These are phyloP conservation scores for Ceratoteleas bidentatus DNA, from an alignment of 1,140 invertebrate genomes.

Conservation along the genomic window DNA sequence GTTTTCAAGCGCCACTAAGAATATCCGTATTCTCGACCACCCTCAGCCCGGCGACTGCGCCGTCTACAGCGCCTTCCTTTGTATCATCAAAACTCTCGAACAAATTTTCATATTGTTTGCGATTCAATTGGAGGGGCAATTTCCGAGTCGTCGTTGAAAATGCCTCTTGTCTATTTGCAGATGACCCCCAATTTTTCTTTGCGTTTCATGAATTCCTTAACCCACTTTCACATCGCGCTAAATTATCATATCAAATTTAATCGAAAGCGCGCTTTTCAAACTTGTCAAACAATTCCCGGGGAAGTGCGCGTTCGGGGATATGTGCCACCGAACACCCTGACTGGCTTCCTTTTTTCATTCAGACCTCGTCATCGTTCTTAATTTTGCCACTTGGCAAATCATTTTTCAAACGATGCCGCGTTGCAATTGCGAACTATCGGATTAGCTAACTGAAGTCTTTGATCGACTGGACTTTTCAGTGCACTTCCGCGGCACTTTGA, in stretches of 20 bases:
- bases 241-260: slow-evolving; percentile 57
- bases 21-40: slow-evolving; percentile 70
- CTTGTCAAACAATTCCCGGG: slow-evolving; percentile 30
- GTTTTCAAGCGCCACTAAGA: slow-evolving; percentile 76
- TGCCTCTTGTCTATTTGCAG: slow-evolving; percentile 68
- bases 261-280: slow-evolving; percentile 38
- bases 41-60: slow-evolving; percentile 66
- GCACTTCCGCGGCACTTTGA: background rate
- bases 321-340: slow-evolving; percentile 16
- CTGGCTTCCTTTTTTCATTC: slow-evolving; percentile 15
- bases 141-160: slow-evolving; percentile 77
- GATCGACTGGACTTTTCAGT: background rate
- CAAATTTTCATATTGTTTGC: slow-evolving; percentile 81
- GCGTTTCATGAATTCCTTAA: slow-evolving; percentile 48
- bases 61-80: slow-evolving; percentile 72
- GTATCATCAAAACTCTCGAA: slow-evolving; percentile 81
- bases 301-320: slow-evolving; percentile 8
- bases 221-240: slow-evolving; percentile 38
- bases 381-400: background rate
- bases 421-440: background rate
- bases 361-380: background rate
- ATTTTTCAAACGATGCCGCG: background rate
- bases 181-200: slow-evolving; percentile 61
- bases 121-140: slow-evolving; percentile 80
- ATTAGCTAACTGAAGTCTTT: background rate